Evolutionary conservation across 2,797 vertebrate species (phyloP), one percentile per base, ranked within the genome.

Genomic region (Onychomys arenicola): DNA sequence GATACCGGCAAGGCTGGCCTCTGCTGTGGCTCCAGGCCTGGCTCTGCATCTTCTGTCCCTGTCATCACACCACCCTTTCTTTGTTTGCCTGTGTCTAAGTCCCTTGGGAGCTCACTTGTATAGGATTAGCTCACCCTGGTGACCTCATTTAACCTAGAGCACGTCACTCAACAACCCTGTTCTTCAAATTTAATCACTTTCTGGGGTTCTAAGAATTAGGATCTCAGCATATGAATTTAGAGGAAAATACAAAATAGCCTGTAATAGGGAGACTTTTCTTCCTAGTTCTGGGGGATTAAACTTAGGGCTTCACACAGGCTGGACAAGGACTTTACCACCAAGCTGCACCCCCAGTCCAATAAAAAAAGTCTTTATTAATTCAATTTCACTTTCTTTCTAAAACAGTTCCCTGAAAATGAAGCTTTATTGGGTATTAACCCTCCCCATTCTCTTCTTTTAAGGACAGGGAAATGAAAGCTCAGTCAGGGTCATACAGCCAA

Each of bases 331-430:
- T 86, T 27, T 71, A 78, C 37, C 13, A 59, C 52, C 23, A n/a
- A 8, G 8, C 16, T 40, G 57, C 12, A 49, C 37, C 29, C 23
- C 11, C 0, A 40, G 2, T 9, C 5, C 61, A 91, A 71, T 9
- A 52, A 61, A 78, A 77, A 12, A 52, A 52, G 52, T 34, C 61
- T 49, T 90, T 69, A 78, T 49, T 59, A 55, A 85, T 69, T 93
- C 10, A 65, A 40, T 71, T 21, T 75, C 65, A 37, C 6, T 96
- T 91, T 80, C 14, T 61, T 77, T 93, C 37, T 91, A 86, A 87
- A 94, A 96, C 8, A 76, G 12, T 76, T 87, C 17, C 46, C 40
- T 93, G 32, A 80, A 95, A 91, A 89, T 57, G 11, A 76, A 23
- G 17, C 73, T 83, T 92, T 49, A 6, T 25, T 94, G 1, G 52